Conservation (phyloP, 2,113 vertebrate genomes). For the Lepidothrix coronata region DNA sequence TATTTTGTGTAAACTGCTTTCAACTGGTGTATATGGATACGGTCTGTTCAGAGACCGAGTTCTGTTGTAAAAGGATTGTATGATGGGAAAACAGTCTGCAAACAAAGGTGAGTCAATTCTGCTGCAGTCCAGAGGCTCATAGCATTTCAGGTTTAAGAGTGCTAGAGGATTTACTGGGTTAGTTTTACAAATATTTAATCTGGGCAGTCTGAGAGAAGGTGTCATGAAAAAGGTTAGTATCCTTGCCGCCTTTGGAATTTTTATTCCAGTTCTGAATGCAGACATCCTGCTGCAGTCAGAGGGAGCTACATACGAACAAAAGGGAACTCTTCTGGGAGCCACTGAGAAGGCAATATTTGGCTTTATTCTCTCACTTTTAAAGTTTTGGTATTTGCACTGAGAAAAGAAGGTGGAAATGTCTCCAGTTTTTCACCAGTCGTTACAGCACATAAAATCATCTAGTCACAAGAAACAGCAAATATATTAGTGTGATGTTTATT, state of each 20-base stretch:
- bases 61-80: neutral
- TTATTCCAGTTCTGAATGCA: neutral
- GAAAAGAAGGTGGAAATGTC: neutral
- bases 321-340: neutral
- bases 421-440: neutral
- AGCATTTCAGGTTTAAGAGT: neutral
- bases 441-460: neutral
- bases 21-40: neutral
- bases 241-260: neutral
- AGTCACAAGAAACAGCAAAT: neutral
- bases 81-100: neutral
- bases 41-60: neutral
- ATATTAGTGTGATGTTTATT: neutral
- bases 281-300: neutral
- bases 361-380: neutral
- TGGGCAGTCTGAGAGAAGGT: neutral
- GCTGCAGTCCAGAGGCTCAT: neutral
- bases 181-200: neutral
- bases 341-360: neutral
- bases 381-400: neutral
- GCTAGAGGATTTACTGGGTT: neutral
- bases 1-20: neutral
- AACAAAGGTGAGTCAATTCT: neutral
- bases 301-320: accelerated
- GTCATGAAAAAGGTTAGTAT: neutral